Base-by-base conservation (phyloP, 2,888 invertebrate genomes). In the Drosophila lacicola region DNA sequence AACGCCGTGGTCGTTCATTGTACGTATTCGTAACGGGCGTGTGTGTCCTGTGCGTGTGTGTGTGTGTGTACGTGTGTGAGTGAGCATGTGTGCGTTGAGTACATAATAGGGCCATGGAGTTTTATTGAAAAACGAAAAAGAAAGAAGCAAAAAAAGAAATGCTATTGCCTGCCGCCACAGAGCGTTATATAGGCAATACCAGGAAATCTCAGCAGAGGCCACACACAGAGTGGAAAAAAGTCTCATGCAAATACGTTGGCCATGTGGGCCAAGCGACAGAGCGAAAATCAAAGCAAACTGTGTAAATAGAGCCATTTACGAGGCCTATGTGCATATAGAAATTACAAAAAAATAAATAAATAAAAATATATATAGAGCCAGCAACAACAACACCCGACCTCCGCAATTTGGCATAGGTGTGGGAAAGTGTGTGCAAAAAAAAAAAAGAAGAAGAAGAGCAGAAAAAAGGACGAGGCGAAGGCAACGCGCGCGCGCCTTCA, bases 81-180 rank as follows among this genome's bases (percentile, higher is more conserved):
- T 68, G 51, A 75, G 83, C 58, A 72, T 83, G 82, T 84, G 82
- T 83, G 80, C 78, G 80, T 78, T 74, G 83, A 86, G 86, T 80
- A 81, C 77, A 86, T 83, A 90, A 89, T 81, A 90, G 82, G 90
- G 86, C 86, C 87, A 85, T 80, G 88, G 72, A 88, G 88, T 84
- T 87, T 87, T 88, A 80, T 84, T 85, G 83, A 82, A 88, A 82
- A 85, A 76, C 73, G 74, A 71, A 73, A 60, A 47, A 47, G 19
- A 19, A n/a, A 55, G 9, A 53, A 34, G 44, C 14, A 36, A 33
- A n/a, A 55, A 13, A 53, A 42, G 44, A 45, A 36, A 55, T 36
- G 50, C 42, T 49, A 54, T 58, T 51, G 46, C 55, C 49, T 63
- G 56, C 36, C 44, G 56, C 36, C 44, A 41, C 21, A 29, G 53